Evolutionary conservation across 2,797 vertebrate species (phyloP).

Genomic region (Odontamblyopus rebecca): DNA sequence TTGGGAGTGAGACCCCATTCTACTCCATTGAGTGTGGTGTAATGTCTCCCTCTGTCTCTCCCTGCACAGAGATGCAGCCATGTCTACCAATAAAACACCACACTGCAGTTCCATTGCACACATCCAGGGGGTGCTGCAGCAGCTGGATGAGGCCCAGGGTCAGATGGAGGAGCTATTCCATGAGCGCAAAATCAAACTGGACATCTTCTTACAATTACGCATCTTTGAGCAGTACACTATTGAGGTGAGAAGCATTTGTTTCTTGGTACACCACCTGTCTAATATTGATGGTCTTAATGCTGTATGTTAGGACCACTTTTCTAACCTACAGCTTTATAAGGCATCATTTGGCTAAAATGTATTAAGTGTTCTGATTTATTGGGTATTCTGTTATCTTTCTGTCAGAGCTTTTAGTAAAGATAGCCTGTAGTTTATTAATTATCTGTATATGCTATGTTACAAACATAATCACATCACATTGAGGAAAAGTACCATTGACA

Average conservation of each 20-base stretch:
- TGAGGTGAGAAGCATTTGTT: conserved; percentile 77
- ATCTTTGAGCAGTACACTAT: conserved; percentile 97
- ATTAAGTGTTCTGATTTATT: too few species aligned
- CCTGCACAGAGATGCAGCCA: conserved; percentile 87
- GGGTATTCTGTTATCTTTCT: too few species aligned
- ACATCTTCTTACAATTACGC: conserved; percentile 95
- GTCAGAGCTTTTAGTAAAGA: too few species aligned
- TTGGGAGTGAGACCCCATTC: background rate
- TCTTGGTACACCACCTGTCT: too few species aligned
- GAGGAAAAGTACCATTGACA: too few species aligned
- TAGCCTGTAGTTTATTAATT: too few species aligned
- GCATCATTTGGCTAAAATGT: too few species aligned
- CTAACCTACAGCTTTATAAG: too few species aligned
- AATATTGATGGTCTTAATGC: too few species aligned
- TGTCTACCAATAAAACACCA: conserved; percentile 97
- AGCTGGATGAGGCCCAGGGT: conserved; percentile 97
- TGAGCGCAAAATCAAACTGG: conserved; percentile 97
- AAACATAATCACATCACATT: too few species aligned
- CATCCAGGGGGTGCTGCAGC: conserved; percentile 98
- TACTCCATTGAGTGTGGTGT: background rate
- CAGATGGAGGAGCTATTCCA: conserved; percentile 99
- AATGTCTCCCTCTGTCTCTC: background rate
- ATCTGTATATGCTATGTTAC: too few species aligned
- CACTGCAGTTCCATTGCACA: conserved; percentile 98
- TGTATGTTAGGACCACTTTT: too few species aligned